Conservation (phyloP, 2,797 vertebrate species). For the Ceyx erithaca region DNA sequence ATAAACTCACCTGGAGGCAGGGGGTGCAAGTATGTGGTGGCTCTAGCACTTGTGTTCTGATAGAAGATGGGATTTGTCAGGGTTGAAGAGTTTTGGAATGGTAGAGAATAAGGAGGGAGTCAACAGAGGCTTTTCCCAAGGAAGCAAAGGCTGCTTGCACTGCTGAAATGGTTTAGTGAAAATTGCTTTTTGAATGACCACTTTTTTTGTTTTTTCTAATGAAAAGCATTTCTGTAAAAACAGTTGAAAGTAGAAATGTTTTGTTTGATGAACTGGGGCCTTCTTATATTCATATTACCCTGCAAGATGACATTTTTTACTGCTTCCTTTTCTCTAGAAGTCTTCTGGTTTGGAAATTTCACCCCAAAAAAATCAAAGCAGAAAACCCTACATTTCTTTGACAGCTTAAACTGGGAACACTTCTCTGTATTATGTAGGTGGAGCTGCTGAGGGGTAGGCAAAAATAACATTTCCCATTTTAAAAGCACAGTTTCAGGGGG, state of each 20-base stretch:
- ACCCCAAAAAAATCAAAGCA: background rate
- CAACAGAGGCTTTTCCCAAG: background rate
- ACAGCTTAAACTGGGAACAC: background rate
- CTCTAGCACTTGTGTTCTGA: rapidly evolving
- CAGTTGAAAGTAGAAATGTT: background rate
- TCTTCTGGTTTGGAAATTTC: background rate
- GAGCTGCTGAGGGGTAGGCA: background rate
- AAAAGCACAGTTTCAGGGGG: background rate
- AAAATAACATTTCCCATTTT: background rate
- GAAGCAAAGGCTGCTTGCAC: background rate
- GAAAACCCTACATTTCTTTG: background rate
- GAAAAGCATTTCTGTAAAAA: background rate
- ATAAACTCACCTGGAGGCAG: background rate
- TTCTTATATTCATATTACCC: background rate
- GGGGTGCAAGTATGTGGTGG: background rate
- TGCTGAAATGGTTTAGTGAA: background rate
- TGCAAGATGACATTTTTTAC: background rate
- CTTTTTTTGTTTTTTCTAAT: background rate
- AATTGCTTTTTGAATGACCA: background rate
- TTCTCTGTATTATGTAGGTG: background rate
- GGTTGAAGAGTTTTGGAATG: background rate
- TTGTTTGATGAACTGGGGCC: background rate
- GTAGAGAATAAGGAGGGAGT: background rate
- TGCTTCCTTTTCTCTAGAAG: background rate
- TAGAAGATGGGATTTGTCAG: background rate